Conservation (phyloP, 2,888 invertebrate genomes). For the Cabera pusaria region DNA sequence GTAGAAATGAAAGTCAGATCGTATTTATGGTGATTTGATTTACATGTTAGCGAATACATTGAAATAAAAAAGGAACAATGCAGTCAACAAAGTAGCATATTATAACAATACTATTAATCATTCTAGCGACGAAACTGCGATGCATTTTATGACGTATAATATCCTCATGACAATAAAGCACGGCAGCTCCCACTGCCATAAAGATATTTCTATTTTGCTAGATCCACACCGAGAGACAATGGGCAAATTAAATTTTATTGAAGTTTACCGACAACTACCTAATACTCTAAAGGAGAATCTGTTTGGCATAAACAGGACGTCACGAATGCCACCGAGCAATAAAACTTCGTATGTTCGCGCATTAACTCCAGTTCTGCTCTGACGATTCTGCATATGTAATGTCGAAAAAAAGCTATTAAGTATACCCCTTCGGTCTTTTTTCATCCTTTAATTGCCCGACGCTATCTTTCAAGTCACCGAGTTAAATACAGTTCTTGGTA, state of each 20-base stretch:
- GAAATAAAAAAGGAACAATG: conserved; percentile 15
- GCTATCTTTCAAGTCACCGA: conserved; percentile 62
- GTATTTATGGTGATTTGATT: too few relatives aligned
- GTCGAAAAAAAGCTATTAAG: conserved; percentile 59
- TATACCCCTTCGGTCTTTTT: conserved; percentile 55
- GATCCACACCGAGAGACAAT: conserved; percentile 52
- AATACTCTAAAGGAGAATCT: conserved; percentile 45
- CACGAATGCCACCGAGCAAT: conserved; percentile 53
- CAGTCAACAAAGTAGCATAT: conserved; percentile 13
- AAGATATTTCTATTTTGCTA: conserved; percentile 34
- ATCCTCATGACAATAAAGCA: conserved; percentile 24
- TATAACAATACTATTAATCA: conserved; percentile 12
- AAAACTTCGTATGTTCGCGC: conserved; percentile 35
- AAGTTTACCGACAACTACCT: conserved; percentile 60
- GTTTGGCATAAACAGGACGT: conserved; percentile 67
- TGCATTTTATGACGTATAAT: conserved; percentile 25
- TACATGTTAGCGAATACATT: too few relatives aligned
- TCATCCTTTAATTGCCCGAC: conserved; percentile 55
- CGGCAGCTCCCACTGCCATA: conserved; percentile 21
- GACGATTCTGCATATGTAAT: conserved; percentile 67
- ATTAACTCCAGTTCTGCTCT: conserved; percentile 61
- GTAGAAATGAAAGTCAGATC: too few relatives aligned
- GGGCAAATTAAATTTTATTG: conserved; percentile 74
- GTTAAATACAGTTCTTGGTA: conserved; percentile 39
- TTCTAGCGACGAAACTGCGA: conserved; percentile 18